Conservation (phyloP, 1,140 invertebrate species). For the Himalopsyche phryganea region DNA sequence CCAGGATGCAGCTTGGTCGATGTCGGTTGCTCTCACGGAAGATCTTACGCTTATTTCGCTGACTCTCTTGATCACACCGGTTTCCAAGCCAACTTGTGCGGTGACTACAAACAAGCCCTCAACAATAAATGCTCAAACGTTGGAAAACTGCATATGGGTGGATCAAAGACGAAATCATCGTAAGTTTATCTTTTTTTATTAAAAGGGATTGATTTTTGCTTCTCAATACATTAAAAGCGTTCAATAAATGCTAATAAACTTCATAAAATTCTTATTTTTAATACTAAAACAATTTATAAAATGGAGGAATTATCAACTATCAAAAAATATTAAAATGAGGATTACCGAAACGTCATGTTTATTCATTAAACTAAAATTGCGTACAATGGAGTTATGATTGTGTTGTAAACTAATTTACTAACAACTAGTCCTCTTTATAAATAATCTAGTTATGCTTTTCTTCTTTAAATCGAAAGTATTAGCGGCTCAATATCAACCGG, state of each 20-base stretch:
- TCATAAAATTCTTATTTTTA: slow-evolving; percentile 34
- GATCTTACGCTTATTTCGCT: slow-evolving; percentile 53
- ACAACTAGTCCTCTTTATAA: too few relatives aligned
- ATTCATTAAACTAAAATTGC: too few relatives aligned
- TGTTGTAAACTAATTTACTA: too few relatives aligned
- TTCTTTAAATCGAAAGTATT: too few relatives aligned
- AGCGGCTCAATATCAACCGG: too few relatives aligned
- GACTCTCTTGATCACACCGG: slow-evolving; percentile 50
- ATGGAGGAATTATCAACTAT: slow-evolving; percentile 45
- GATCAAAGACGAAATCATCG: slow-evolving; percentile 9
- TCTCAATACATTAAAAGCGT: slow-evolving; percentile 38
- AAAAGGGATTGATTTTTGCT: slow-evolving; percentile 23
- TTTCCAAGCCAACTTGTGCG: slow-evolving; percentile 45
- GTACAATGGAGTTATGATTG: too few relatives aligned
- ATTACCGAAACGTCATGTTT: too few relatives aligned
- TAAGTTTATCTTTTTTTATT: slow-evolving; percentile 4
- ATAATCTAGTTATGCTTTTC: too few relatives aligned
- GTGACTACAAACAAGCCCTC: slow-evolving; percentile 35
- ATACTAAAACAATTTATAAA: slow-evolving; percentile 42
- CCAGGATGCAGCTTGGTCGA: slow-evolving; percentile 57
- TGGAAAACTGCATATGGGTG: slow-evolving; percentile 39
- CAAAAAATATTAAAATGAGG: not conserved
- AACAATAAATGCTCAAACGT: slow-evolving; percentile 36
- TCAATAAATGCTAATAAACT: slow-evolving; percentile 13
- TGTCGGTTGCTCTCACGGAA: slow-evolving; percentile 48